phyloP scores from a whole-genome alignment of 2,113 vertebrate genomes.

The Antigone vipio region DNA sequence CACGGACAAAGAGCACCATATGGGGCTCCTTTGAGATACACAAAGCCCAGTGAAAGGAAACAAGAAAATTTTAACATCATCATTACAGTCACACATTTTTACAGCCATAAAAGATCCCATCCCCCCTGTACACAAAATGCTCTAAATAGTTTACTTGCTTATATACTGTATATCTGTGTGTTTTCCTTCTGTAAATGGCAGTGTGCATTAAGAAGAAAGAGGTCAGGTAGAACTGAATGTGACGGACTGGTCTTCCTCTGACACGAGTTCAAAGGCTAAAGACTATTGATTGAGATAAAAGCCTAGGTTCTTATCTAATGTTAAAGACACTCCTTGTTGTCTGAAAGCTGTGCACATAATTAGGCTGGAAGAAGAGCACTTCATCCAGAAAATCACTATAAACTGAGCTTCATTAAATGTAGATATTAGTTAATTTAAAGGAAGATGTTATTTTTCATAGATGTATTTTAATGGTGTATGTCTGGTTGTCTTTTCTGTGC shows the following conservation, averaged over 20 bases:
- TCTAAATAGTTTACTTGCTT: conserved; percentile 51
- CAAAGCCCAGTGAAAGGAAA: conserved; percentile 86
- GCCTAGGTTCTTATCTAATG: conserved; percentile 81
- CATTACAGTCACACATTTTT: conserved; percentile 86
- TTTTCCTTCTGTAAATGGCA: conserved; percentile 76
- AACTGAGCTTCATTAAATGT: conserved; percentile 75
- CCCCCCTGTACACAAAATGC: conserved; percentile 13
- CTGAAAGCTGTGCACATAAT: conserved; percentile 78
- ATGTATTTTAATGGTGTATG: conserved; percentile 73
- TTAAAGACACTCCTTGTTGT: conserved; percentile 82
- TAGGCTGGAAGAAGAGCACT: conserved; percentile 74
- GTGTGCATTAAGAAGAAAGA: conserved; percentile 75
- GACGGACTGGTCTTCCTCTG: conserved; percentile 76
- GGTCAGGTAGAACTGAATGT: conserved; percentile 78
- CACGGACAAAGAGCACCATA: conserved; percentile 99
- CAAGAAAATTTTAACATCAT: conserved; percentile 91
- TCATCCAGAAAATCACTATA: conserved; percentile 75
- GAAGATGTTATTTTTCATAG: conserved; percentile 72
- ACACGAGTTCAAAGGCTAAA: conserved; percentile 84
- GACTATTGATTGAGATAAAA: conserved; percentile 88
- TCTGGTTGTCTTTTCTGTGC: conserved; percentile 58
- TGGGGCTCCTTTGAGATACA: conserved; percentile 92
- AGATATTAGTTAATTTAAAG: conserved; percentile 79
- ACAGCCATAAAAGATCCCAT: conserved; percentile 70
- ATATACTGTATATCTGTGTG: conserved; percentile 25